Evolutionary conservation across 2,888 invertebrate genomes (phyloP).

Genomic region (Drosophila trichaetosa): DNA sequence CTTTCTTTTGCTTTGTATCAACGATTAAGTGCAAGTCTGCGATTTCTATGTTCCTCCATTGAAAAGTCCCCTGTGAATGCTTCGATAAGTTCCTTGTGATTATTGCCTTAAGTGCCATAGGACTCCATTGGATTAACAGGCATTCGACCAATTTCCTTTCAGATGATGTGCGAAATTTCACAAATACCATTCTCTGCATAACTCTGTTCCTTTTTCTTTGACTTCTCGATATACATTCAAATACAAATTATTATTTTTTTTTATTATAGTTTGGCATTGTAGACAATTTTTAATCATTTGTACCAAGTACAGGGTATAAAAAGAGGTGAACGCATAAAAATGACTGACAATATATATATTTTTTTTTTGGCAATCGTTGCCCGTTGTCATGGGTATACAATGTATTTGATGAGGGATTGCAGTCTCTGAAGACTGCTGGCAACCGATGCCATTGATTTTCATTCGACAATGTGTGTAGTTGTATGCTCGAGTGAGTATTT

Average conservation of each 20-base stretch:
- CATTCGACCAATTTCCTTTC: neutral
- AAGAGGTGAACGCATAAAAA: neutral
- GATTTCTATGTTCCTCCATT: neutral
- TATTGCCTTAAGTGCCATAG: neutral
- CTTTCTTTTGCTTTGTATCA: neutral
- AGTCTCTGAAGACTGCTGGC: conserved; percentile 1
- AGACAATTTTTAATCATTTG: neutral
- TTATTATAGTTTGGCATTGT: neutral
- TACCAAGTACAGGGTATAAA: too few relatives aligned
- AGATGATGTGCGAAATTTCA: neutral
- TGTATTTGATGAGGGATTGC: neutral
- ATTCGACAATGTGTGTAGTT: conserved; percentile 10
- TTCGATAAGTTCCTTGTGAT: neutral
- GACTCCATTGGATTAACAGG: neutral
- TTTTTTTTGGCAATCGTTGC: neutral
- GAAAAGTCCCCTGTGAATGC: neutral
- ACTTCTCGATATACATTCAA: neutral
- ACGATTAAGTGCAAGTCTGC: conserved; percentile 5
- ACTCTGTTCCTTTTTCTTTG: neutral
- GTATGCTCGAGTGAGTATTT: neutral
- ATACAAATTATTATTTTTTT: neutral
- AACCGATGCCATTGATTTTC: conserved; percentile 45
- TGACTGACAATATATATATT: neutral
- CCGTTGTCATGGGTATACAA: neutral
- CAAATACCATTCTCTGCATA: neutral